These are phyloP conservation scores for Aphelenchoides fujianensis DNA, from an alignment of 1,140 invertebrate species.

Conservation along the genomic window DNA sequence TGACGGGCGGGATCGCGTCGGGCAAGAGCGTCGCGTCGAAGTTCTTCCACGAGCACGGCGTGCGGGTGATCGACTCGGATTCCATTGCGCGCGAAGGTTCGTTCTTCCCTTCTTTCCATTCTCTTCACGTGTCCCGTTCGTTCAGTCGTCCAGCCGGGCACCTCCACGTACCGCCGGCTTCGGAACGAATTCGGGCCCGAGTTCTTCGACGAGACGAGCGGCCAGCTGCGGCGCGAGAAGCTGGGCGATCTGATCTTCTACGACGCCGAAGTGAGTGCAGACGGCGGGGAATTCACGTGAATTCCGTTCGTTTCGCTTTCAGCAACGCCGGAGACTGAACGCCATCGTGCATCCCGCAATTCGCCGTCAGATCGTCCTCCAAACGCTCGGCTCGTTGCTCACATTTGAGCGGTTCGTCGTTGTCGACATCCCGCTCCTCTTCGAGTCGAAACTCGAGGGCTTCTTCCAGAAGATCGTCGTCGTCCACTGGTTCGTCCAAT, in stretches of 20 bases:
- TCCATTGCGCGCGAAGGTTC: slow-evolving; percentile 77
- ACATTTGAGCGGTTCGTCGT: slow-evolving; percentile 74
- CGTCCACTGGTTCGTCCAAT: slow-evolving; percentile 75
- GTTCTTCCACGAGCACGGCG: slow-evolving; percentile 72
- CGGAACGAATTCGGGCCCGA: slow-evolving; percentile 72
- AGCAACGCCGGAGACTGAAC: slow-evolving; percentile 74
- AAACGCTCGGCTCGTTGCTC: slow-evolving; percentile 70
- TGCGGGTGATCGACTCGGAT: slow-evolving; percentile 81
- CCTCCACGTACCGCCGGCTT: slow-evolving; percentile 74
- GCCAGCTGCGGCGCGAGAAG: slow-evolving; percentile 71
- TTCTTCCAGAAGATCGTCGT: slow-evolving; percentile 78
- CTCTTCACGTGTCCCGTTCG: slow-evolving; percentile 40
- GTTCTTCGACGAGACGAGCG: slow-evolving; percentile 69
- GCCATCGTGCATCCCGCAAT: slow-evolving; percentile 78
- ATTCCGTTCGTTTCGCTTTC: slow-evolving; percentile 67
- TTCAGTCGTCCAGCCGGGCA: slow-evolving; percentile 78
- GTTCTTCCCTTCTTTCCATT: background rate
- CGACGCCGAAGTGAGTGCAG: slow-evolving; percentile 63
- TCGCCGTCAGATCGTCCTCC: slow-evolving; percentile 72
- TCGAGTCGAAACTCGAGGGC: slow-evolving; percentile 75
- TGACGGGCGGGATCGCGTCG: slow-evolving; percentile 78
- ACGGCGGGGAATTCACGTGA: too few species aligned
- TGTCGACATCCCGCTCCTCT: slow-evolving; percentile 78
- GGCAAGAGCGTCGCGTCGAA: slow-evolving; percentile 78
- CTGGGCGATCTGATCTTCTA: slow-evolving; percentile 75